Evolutionary conservation across 2,888 invertebrate genomes (phyloP).

Genomic region (Nowickia ferox): DNA sequence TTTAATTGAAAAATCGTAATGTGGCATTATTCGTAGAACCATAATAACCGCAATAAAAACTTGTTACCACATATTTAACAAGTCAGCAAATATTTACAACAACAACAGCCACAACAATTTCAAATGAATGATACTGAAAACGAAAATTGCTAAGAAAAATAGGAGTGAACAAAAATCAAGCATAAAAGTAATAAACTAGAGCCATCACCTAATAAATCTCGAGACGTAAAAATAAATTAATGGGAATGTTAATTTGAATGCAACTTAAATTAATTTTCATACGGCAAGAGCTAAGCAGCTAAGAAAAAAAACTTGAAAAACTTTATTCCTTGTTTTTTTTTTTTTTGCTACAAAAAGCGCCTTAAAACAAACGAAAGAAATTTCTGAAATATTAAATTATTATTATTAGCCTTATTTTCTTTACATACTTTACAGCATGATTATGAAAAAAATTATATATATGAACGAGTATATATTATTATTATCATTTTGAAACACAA

Average conservation of each 20-base stretch:
- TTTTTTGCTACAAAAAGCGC: background rate
- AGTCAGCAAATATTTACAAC: conserved; percentile 41
- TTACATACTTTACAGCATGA: background rate
- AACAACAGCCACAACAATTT: conserved; percentile 29
- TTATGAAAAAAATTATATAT: background rate
- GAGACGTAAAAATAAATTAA: conserved; percentile 35
- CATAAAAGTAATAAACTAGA: conserved; percentile 55
- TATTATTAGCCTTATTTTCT: conserved; percentile 9
- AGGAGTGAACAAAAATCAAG: conserved; percentile 27
- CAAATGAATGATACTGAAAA: conserved; percentile 57
- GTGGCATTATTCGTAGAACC: conserved; percentile 24
- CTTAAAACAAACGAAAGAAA: conserved; percentile 33
- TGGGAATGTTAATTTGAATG: conserved; percentile 30
- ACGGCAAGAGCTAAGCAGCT: background rate
- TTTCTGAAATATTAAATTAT: conserved; percentile 9
- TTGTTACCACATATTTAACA: conserved; percentile 51
- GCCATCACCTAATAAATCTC: conserved; percentile 72
- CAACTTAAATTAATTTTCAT: conserved; percentile 26
- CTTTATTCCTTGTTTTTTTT: too few species aligned
- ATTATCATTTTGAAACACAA: background rate
- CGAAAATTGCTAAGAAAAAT: conserved; percentile 22
- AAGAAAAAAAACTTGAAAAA: background rate
- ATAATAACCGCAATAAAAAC: conserved; percentile 29
- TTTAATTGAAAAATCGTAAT: background rate
- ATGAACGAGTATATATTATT: background rate